Base-by-base conservation (phyloP, 2,888 invertebrate genomes). In the Chalcosyrphus nemorum region DNA sequence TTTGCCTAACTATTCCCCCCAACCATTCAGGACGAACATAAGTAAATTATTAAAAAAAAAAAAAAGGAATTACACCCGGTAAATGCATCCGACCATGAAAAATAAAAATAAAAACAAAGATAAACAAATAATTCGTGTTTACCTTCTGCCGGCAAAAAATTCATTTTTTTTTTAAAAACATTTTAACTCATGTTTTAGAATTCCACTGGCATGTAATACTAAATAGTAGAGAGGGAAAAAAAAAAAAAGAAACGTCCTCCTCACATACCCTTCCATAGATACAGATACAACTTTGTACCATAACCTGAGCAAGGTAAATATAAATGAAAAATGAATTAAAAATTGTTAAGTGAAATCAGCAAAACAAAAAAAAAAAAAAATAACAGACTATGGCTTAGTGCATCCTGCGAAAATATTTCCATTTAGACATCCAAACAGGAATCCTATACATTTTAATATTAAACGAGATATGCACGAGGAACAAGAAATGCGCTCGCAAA, bases 271-370 rank as follows among this genome's bases (percentile, higher is more conserved):
- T 50, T 52, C 38, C 6, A 52, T 24, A 50, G 19, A 29, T 15
- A 29, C 19, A 66, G 29, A 21, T 21, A 21, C 45, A 15, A 15
- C 35, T 4, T 19, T n/a, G 13, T 68, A 68, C 61, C 81, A 24
- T 24, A 24, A 2, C 24, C 24, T 24, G 32, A 76, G 9, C n/a
- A 71, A 21, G 15, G 65, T 52, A 76, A 81, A 76, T 54, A 81
- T 71, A 76, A 81, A 72, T 77, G 75, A 45, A 77, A 82, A 77
- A 72, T 77, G 82, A 82, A 82, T 82, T 82, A 82, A 82, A 80
- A 82, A 77, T 72, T 77, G 71, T 66, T 71, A 76, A 71, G 70
- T 78, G 41, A 71, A 78, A 77, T 21, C 50, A 13, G 27, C 9
- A 35, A 56, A 32, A 57, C 21, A 21, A 32, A 9, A 45, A 56